Base-by-base conservation (phyloP, 2,797 vertebrate genomes). In the Sebastolobus alascanus region DNA sequence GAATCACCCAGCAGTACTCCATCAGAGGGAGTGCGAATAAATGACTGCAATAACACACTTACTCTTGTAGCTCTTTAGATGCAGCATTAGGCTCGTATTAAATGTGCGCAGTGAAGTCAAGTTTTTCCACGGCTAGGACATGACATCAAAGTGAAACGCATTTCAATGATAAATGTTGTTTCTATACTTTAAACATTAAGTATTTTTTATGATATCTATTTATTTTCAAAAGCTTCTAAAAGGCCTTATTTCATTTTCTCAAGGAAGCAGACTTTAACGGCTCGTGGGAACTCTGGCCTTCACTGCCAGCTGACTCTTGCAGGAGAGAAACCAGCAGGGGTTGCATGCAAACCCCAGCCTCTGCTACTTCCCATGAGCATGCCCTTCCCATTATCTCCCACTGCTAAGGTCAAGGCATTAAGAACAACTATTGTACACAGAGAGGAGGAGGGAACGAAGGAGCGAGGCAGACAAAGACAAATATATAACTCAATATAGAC, bases 351-450 rank as follows among this genome's bases (percentile, higher is more conserved):
- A 82, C 81, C 68, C 29, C 18, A 37, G 60, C 37, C 58, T 73
- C 27, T 68, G 25, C 68, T 52, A 46, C 77, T 84, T 86, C 77
- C 83, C 54, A 82, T 60, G 46, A 82, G 56, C 43, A 22, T 77
- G 63, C 40, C 65, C 59, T 74, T 40, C 67, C 27, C 22, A 67
- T 86, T 67, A 67, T 75, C 70, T 75, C 64, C 75, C 56, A 82
- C 64, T 58, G 70, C 35, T 77, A 56, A 82, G 79, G 72, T 87
- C 79, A 85, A 75, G 52, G 72, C 68, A 79, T 85, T 76, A 83
- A 66, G 72, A 80, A 68, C 58, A 35, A 52, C 65, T 71, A 77
- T 79, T 87, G 70, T 77, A 59, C 55, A 71, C 43, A 61, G 54
- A 68, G 70, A 52, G n/a, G 55, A 52, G 69, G 71, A 22, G 52